Conservation (phyloP, 2,888 invertebrate species). For the Exephanes ischioxanthus region DNA sequence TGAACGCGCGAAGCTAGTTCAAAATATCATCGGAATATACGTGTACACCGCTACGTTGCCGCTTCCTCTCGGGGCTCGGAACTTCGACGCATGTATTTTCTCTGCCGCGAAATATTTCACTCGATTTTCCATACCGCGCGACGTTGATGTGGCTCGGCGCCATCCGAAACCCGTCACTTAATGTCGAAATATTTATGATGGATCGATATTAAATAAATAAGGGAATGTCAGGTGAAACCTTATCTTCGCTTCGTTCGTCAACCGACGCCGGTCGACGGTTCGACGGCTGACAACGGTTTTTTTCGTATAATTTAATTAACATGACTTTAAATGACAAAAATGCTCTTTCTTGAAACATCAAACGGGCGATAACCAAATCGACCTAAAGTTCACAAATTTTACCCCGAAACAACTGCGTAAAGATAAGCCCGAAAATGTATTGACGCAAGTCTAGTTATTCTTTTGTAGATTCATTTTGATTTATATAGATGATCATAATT, state of each 20-base stretch:
- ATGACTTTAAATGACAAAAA: too few species aligned
- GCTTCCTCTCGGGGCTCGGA: slow-evolving; percentile 11
- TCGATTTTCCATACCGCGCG: slow-evolving; percentile 13
- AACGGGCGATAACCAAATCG: too few species aligned
- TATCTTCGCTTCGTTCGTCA: not conserved
- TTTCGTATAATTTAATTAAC: too few species aligned
- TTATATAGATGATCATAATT: too few species aligned
- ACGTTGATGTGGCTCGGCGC: slow-evolving; percentile 15
- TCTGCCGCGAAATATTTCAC: slow-evolving; percentile 24
- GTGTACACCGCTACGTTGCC: not conserved
- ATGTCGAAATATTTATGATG: slow-evolving; percentile 7
- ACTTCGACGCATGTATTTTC: slow-evolving; percentile 9
- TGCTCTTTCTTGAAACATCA: too few species aligned
- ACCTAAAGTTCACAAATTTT: too few species aligned
- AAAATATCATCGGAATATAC: slow-evolving; percentile 29
- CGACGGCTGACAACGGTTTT: not conserved
- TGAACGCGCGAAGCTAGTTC: slow-evolving; percentile 42
- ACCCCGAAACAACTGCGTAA: too few species aligned
- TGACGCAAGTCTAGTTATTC: too few species aligned
- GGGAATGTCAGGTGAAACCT: not conserved
- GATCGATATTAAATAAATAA: slow-evolving; percentile 17
- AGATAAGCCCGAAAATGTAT: too few species aligned
- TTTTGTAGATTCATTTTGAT: too few species aligned
- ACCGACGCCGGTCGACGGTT: not conserved
- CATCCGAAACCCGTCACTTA: slow-evolving; percentile 2